Conservation (phyloP, 2,888 invertebrate genomes). For the Archips xylosteana region DNA sequence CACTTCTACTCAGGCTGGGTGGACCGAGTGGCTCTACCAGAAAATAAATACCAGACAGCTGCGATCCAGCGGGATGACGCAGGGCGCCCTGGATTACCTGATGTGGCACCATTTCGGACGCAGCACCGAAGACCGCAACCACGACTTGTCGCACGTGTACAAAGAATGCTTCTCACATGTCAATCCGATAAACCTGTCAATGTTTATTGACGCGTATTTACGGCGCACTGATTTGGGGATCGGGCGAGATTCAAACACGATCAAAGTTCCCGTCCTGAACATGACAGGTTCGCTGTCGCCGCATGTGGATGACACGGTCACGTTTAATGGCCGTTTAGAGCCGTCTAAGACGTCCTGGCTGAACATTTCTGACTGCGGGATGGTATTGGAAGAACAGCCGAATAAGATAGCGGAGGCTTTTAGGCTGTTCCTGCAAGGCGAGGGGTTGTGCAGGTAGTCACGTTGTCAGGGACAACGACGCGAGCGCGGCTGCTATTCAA, state of each 20-base stretch:
- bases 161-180: conserved; percentile 97
- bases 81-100: conserved; percentile 97
- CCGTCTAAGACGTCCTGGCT: conserved; percentile 99
- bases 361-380: conserved; percentile 99
- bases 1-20: conserved; percentile 96
- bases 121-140: conserved; percentile 94
- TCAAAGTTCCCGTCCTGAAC: conserved; percentile 95
- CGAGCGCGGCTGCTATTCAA: conserved; percentile 67
- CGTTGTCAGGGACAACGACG: conserved; percentile 51
- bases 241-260: conserved; percentile 86
- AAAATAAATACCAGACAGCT: conserved; percentile 96
- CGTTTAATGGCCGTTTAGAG: conserved; percentile 97
- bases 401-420: conserved; percentile 98
- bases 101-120: conserved; percentile 99
- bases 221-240: conserved; percentile 96
- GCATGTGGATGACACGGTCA: conserved; percentile 98
- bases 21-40: conserved; percentile 99
- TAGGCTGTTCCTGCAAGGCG: conserved; percentile 98
- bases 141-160: conserved; percentile 97
- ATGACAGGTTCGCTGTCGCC: conserved; percentile 97
- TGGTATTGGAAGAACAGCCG: conserved; percentile 99
- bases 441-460: conserved; percentile 95
- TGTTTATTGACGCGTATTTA: conserved; percentile 97
- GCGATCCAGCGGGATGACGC: conserved; percentile 95
- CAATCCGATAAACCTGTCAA: conserved; percentile 97